Evolutionary conservation across 1,140 invertebrate genomes (phyloP), one percentile per base, ranked within the genome.

Genomic region (Dolichoris vasculosae): DNA sequence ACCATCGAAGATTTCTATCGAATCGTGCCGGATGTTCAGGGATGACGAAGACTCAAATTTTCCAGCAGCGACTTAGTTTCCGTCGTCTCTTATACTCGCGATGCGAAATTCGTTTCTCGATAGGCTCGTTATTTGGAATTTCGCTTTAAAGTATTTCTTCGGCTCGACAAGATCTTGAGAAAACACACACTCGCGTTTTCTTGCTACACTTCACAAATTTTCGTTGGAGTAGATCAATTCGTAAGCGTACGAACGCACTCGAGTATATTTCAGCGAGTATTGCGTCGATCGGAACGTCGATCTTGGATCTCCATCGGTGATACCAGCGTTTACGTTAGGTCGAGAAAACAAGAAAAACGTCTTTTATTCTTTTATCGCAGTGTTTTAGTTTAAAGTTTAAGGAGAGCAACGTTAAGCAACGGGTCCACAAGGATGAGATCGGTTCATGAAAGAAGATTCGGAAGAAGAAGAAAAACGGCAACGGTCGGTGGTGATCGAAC

Each of bases 1-100:
- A 75, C 69, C 55, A 40, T 83, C 71, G 51, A 63, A 83, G 82
- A 83, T 83, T 63, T 35, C 48, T 83, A 83, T 83, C 83, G 43
- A 84, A 79, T 35, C 59, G 75, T 78, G 76, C 76, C 75, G 75
- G 73, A 84, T 83, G 71, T 55, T 35, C 46, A 40, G 20, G 15
- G 51, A 83, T 48, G 55, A 46, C 9, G 55, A 59, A 26, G 23
- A 55, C 7, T 55, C 20, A 15, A 26, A 59, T 59, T 59, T 59
- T 59, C 23, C 9, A 26, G 13, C 23, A 26, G 20, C 23, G 0
- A 26, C 43, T 7, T 46, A 13, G 43, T 46, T 46, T 7, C 43
- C 43, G 43, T 46, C n/a, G n/a, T n/a, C n/a, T n/a, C 43, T 46
- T 13, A 7, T 46, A 46, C 43, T 46, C 43, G 6, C 13, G 6